These are phyloP conservation scores for Psittacula cyanocephala DNA, from an alignment of 2,113 vertebrate genomes.

Conservation along the genomic window DNA sequence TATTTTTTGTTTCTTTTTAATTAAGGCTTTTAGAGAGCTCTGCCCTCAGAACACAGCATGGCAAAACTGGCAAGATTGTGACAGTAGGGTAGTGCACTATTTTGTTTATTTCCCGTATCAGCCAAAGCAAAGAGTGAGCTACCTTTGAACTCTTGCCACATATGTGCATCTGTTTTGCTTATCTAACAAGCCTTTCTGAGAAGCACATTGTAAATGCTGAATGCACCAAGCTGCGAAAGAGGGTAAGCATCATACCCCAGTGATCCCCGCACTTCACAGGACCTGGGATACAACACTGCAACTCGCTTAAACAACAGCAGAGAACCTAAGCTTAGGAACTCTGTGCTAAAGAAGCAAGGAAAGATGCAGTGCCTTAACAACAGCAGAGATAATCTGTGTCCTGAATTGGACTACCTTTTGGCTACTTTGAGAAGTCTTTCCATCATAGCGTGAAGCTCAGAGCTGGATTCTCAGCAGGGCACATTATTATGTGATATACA, in stretches of 20 bases:
- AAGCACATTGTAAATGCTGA: background rate
- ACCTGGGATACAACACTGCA: background rate
- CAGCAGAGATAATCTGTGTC: background rate
- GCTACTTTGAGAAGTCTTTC: background rate
- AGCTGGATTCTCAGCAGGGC: background rate
- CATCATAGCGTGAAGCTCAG: background rate
- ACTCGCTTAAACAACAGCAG: background rate
- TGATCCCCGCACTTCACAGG: background rate
- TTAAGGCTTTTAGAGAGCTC: background rate
- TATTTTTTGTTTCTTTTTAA: background rate
- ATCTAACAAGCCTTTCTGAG: background rate
- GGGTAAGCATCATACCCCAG: background rate
- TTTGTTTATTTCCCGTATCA: background rate
- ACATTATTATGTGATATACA: background rate
- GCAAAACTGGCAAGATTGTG: background rate
- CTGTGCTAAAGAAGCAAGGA: background rate
- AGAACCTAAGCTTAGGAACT: background rate
- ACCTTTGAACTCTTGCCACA: conserved; percentile 44
- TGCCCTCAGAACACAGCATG: background rate
- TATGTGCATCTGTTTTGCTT: background rate
- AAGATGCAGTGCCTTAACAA: background rate
- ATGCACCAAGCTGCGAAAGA: conserved; percentile 4
- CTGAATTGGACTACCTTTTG: background rate
- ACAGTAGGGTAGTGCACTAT: background rate
- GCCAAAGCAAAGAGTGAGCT: conserved; percentile 18